Conservation (phyloP, 1,140 invertebrate species). For the Geopemphigus sp. region DNA sequence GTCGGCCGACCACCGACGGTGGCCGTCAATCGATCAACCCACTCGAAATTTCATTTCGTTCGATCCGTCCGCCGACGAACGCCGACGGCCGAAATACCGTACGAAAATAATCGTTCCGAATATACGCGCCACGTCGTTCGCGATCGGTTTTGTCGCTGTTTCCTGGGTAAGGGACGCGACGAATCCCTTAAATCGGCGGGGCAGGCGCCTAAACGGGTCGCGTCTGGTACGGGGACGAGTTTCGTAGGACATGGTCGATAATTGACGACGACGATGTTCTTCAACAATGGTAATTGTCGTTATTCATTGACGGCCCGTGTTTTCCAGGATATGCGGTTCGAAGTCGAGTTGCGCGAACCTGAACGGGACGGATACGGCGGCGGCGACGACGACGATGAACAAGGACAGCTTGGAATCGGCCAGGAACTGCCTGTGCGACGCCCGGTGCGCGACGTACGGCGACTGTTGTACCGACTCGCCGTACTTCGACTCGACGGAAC, state of each 20-base stretch:
- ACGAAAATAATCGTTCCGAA: too few relatives aligned
- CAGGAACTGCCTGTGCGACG: slow-evolving; percentile 60
- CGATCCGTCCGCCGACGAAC: background rate
- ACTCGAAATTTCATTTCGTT: background rate
- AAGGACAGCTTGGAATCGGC: background rate
- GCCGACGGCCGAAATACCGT: too few relatives aligned
- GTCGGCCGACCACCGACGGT: too few relatives aligned
- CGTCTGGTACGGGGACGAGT: background rate
- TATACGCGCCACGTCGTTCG: too few relatives aligned
- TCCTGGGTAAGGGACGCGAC: too few relatives aligned
- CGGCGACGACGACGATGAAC: background rate
- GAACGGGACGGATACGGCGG: background rate
- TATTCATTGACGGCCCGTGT: too few relatives aligned
- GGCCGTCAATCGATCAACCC: too few relatives aligned
- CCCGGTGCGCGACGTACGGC: slow-evolving; percentile 57
- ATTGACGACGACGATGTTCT: background rate
- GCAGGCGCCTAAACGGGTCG: background rate
- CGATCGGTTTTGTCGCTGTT: too few relatives aligned
- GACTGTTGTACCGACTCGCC: slow-evolving; percentile 60
- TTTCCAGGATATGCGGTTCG: slow-evolving; percentile 12
- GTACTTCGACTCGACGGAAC: slow-evolving; percentile 54
- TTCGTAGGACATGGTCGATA: background rate
- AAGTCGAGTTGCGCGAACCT: background rate
- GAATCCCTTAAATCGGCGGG: too few relatives aligned
- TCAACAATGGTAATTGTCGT: background rate